Percentiles rank a stretch among this genome's conserved stretches.
Conservation (phyloP, 2,797 vertebrate species). For the Telmatherina bonti region DNA sequence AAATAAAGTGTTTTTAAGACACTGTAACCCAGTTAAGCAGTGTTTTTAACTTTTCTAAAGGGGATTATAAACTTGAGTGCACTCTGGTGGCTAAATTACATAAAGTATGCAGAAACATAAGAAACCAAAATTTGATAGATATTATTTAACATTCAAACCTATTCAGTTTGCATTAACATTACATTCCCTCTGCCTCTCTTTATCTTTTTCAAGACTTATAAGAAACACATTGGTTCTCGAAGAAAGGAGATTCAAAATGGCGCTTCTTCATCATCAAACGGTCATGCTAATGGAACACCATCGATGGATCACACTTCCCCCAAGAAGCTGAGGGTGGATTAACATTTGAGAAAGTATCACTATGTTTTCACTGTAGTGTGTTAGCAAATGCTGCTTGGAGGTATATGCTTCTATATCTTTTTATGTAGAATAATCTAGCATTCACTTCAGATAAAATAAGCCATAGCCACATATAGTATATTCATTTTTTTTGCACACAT, state of each 20-base stretch:
- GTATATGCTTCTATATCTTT: constrained; percentile 45
- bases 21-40: neutral
- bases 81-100: neutral
- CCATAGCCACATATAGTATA: constrained; percentile 62
- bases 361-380: constrained; percentile 42
- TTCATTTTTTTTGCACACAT: constrained; percentile 68
- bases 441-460: constrained; percentile 64
- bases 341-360: constrained; percentile 50
- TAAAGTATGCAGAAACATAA: neutral
- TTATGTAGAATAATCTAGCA: constrained; percentile 64
- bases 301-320: constrained; percentile 80
- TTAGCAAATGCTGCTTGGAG: constrained; percentile 65
- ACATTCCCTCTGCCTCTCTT: constrained; percentile 18
- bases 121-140: neutral
- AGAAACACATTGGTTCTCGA: constrained; percentile 83
- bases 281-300: constrained; percentile 87
- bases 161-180: neutral
- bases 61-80: neutral
- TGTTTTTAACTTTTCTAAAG: neutral
- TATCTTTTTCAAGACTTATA: constrained; percentile 89
- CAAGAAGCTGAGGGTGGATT: constrained; percentile 90
- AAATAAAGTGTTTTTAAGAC: no score
- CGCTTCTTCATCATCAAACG: constrained; percentile 81
- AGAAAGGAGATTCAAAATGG: constrained; percentile 91
- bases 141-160: neutral